Base-by-base conservation (phyloP, 2,113 vertebrate species). In the Trematocara stigmaticum region DNA sequence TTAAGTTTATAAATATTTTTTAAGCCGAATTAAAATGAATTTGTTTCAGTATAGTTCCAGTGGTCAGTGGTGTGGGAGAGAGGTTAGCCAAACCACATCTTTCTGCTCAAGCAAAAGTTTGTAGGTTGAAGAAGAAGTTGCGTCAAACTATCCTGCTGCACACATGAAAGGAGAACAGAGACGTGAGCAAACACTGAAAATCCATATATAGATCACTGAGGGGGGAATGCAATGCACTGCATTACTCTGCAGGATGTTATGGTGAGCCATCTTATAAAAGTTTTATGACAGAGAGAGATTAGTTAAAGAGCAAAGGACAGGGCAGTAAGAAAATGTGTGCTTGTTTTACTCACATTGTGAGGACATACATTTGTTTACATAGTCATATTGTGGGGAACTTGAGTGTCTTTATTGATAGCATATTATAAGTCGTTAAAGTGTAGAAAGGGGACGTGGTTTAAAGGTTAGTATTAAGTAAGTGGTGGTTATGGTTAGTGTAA, bases 201-300 rank as follows among this genome's bases (percentile, higher is more conserved):
- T 64, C 61, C 78, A 59, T 47, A 82, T 81, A 83, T 79, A 92
- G 88, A 91, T 91, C 87, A 91, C 74, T 86, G 57, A 78, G 23
- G 59, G 42, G 52, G 40, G 78, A 87, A 80, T 45, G 34, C 35
- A 66, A 56, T 15, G 18, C 81, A 85, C 86, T 86, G 76, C 80
- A 83, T 82, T 59, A 52, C 69, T 35, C 61, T 85, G 83, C 45
- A 55, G 52, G 84, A 92, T 85, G 81, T 71, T 78, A 90, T 79
- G 79, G 38, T 69, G 66, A 87, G 69, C 12, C 5, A 16, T 90
- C 85, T 83, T 84, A 90, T 93, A 86, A 92, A 93, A 31, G 8
- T 64, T 83, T 83, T 82, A 90, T 92, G 74, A 79, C 74, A 80
- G 85, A 82, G 31, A 79, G 57, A 82, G 64, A 78, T 12, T 16